Evolutionary conservation across 2,797 vertebrate genomes (phyloP).

Genomic region (Cossypha heuglini): DNA sequence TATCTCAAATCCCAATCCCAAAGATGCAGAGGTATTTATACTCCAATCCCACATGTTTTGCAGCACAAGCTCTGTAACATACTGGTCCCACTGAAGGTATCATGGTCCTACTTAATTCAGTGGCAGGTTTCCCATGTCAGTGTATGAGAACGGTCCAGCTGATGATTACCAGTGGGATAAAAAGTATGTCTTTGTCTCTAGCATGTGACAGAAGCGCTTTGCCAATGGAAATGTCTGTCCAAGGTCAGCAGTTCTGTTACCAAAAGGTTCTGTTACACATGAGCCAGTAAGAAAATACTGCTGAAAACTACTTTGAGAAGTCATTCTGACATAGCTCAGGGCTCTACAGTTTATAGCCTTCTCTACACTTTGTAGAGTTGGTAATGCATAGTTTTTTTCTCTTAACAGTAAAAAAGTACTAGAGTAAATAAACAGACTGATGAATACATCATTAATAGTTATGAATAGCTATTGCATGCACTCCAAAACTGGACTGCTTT

Average conservation of each 20-base stretch:
- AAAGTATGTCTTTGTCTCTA: background rate
- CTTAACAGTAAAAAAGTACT: background rate
- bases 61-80: background rate
- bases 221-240: slow-evolving; percentile 20
- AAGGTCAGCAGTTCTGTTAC: background rate
- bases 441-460: background rate
- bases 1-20: background rate
- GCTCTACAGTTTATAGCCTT: background rate
- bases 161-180: background rate
- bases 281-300: background rate
- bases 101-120: background rate
- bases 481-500: background rate
- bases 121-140: slow-evolving; percentile 16
- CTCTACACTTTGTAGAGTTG: background rate
- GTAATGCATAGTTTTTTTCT: background rate
- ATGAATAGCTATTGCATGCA: background rate
- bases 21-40: background rate
- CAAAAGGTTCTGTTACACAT: background rate
- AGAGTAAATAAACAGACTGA: background rate
- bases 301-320: background rate
- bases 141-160: background rate
- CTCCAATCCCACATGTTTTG: background rate
- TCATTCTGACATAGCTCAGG: background rate
- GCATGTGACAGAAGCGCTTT: background rate
- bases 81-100: background rate